phyloP scores from a whole-genome alignment of 2,888 invertebrate species.

The Geophilus truncorum region DNA sequence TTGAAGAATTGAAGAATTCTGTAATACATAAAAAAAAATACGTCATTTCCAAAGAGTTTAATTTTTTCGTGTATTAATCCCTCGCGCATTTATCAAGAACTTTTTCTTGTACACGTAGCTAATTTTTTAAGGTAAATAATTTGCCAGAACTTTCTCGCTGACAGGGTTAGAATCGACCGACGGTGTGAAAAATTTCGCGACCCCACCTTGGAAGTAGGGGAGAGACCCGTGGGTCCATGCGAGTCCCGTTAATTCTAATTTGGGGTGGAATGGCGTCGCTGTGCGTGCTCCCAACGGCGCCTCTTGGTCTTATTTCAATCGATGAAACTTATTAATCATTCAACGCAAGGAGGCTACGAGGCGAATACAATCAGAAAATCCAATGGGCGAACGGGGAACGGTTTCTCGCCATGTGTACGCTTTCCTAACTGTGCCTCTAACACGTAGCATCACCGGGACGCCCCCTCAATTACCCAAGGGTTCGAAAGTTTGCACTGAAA shows the following conservation, averaged over 20 bases:
- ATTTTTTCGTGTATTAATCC: background rate
- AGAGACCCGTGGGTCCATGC: constrained; percentile 7
- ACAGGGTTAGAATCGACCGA: background rate
- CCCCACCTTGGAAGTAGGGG: background rate
- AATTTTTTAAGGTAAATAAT: background rate
- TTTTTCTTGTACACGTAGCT: background rate
- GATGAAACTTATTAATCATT: constrained; percentile 27
- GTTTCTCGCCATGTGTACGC: constrained; percentile 7
- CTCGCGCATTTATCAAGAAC: background rate
- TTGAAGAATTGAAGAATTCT: constrained; percentile 81
- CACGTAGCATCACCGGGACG: background rate
- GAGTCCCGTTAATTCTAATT: constrained; percentile 23
- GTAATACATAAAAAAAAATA: constrained; percentile 37
- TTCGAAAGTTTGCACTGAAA: background rate
- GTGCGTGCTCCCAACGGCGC: constrained; percentile 5
- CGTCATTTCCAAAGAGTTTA: background rate
- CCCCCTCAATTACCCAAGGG: constrained; percentile 14
- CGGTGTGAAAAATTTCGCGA: background rate
- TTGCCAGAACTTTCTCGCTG: background rate
- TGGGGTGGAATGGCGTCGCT: constrained; percentile 8
- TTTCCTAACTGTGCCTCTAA: background rate
- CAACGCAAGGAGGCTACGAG: constrained; percentile 20
- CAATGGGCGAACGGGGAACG: constrained; percentile 18
- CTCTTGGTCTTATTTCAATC: constrained; percentile 13
- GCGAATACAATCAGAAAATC: constrained; percentile 27